Evolutionary conservation across 2,888 invertebrate genomes (phyloP).

Genomic region (Cheilosia scutellata): DNA sequence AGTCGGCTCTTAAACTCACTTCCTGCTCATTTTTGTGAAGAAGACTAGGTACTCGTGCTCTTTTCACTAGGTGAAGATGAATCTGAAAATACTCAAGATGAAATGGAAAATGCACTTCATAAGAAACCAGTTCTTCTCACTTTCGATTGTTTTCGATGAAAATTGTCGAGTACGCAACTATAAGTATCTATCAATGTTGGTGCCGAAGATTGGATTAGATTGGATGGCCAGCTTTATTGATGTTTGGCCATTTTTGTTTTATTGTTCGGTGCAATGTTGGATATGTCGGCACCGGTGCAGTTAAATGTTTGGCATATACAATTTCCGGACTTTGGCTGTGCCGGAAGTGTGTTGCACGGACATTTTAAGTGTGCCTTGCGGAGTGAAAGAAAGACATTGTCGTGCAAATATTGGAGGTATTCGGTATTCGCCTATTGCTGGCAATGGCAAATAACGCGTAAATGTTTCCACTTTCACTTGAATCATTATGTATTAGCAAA

Average conservation of each 20-base stretch:
- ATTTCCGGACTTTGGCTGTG: conserved; percentile 45
- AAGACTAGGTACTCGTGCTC: conserved; percentile 11
- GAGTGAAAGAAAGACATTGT: conserved; percentile 14
- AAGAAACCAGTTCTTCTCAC: conserved; percentile 43
- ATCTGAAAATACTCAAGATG: conserved; percentile 27
- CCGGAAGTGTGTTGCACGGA: conserved; percentile 50
- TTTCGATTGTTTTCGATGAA: conserved; percentile 40
- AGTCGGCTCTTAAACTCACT: conserved; percentile 30
- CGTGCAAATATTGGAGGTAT: conserved; percentile 10
- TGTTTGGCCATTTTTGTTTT: conserved; percentile 51
- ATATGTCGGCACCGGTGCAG: conserved; percentile 7
- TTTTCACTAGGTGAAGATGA: conserved; percentile 61
- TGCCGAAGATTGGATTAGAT: conserved; percentile 22
- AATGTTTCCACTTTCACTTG: conserved; percentile 5
- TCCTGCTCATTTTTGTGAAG: conserved; percentile 43
- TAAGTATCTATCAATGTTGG: conserved; percentile 1
- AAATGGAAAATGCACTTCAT: conserved; percentile 36
- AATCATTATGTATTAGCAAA: not conserved
- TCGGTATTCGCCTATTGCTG: not conserved
- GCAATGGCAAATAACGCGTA: not conserved
- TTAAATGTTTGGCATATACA: conserved; percentile 21
- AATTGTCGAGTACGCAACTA: not conserved
- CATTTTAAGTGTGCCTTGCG: conserved; percentile 24
- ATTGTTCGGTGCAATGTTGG: conserved; percentile 40
- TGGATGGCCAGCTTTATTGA: conserved; percentile 43